Evolutionary conservation across 2,888 invertebrate species (phyloP).

Genomic region (Hermaeophaga mercurialis): DNA sequence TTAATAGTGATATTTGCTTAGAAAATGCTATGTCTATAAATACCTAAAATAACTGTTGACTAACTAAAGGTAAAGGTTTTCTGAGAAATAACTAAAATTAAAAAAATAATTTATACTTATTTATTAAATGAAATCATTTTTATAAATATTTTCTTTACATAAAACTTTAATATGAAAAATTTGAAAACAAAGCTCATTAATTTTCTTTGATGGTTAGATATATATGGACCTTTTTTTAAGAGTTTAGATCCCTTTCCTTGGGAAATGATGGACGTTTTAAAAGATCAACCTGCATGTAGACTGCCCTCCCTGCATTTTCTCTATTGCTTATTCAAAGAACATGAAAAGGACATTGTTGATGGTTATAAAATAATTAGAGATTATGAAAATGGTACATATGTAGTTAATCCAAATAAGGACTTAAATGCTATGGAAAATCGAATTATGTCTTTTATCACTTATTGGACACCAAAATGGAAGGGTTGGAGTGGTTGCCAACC

Average conservation of each 20-base stretch:
- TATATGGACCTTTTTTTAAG: too few relatives aligned
- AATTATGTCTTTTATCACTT: slow-evolving; percentile 58
- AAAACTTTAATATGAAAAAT: too few relatives aligned
- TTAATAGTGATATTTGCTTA: too few relatives aligned
- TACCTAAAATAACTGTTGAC: too few relatives aligned
- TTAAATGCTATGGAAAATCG: slow-evolving; percentile 58
- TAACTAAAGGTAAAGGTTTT: too few relatives aligned
- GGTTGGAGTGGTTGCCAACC: slow-evolving; percentile 60
- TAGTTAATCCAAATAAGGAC: slow-evolving; percentile 72
- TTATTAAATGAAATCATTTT: too few relatives aligned
- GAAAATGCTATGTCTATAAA: too few relatives aligned
- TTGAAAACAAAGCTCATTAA: too few relatives aligned
- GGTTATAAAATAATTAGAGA: slow-evolving; percentile 63
- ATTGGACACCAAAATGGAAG: slow-evolving; percentile 60
- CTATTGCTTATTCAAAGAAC: slow-evolving; percentile 67
- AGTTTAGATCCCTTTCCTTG: slow-evolving; percentile 77
- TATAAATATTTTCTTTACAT: too few relatives aligned
- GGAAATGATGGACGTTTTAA: slow-evolving; percentile 73
- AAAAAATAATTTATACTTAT: too few relatives aligned
- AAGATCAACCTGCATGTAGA: slow-evolving; percentile 71
- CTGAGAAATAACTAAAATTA: too few relatives aligned
- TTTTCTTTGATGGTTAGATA: too few relatives aligned
- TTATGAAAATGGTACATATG: slow-evolving; percentile 62
- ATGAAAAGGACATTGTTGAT: slow-evolving; percentile 62
- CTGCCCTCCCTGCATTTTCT: slow-evolving; percentile 75